Base-by-base conservation (phyloP, 2,888 invertebrate genomes). In the Drosophila demipolita region DNA sequence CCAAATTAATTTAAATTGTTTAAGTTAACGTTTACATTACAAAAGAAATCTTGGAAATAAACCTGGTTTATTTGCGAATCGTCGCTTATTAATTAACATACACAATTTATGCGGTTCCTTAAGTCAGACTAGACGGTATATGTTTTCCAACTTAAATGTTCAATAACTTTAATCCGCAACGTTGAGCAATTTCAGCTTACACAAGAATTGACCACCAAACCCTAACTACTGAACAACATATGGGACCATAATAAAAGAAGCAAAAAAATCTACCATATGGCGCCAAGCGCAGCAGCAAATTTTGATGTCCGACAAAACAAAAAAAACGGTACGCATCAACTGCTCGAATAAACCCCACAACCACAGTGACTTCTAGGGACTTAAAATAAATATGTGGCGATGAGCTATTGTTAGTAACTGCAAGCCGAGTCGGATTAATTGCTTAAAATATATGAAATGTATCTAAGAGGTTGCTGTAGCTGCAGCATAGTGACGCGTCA, bases 231-330 rank as follows among this genome's bases (percentile, higher is more conserved):
- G 9, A 50, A 29, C 17, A 49, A 11, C 26, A 49, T 17, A 29
- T 49, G 17, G 49, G 6, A 29, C 29, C 6, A 36, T 29, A 32
- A 55, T 29, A 54, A 70, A 66, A 23, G 57, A 40, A 36, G 57
- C 4, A 45, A 45, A 71, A 54, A 45, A 71, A 54, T 35, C 63
- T 60, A 67, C 66, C 78, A 73, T 67, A 76, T 76, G 73, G 71
- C 73, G 72, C 72, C 75, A 72, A 72, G 54, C 63, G 48, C 48
- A 73, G 36, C 67, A 68, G 35, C 53, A n/a, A 50, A 17, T 29
- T 50, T 50, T 49, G 9, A n/a, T 50, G n/a, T 11, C n/a, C 38
- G 17, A 32, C n/a, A 64, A 66, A 9, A 50, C 5, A 49, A 29
- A 49, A 26, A 49, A 49, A 15, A 48, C 17, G 2, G 11, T 49